These are phyloP conservation scores for Lemur catta DNA, from an alignment of 2,797 vertebrate species.

Conservation along the genomic window DNA sequence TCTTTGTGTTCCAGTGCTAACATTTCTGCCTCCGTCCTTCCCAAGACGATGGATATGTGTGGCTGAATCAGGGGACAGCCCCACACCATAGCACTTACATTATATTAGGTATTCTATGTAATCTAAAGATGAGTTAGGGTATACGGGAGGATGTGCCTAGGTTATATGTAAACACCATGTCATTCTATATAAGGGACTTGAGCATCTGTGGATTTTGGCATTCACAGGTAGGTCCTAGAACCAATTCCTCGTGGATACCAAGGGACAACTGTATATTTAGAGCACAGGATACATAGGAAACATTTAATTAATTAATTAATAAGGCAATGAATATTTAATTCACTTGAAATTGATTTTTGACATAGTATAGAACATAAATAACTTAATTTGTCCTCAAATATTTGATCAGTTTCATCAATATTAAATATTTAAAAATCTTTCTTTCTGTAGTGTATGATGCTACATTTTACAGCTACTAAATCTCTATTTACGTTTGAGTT, in stretches of 20 bases:
- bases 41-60: neutral
- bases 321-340: neutral
- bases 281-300: neutral
- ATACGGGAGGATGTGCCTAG: neutral
- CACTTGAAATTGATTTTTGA: neutral
- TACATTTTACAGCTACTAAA: neutral
- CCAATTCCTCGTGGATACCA: neutral
- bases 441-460: neutral
- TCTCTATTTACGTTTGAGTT: neutral
- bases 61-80: neutral
- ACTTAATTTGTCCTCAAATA: neutral
- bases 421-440: neutral
- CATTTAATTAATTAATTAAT: neutral
- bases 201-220: neutral
- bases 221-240: neutral
- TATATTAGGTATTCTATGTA: neutral
- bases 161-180: neutral
- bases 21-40: neutral
- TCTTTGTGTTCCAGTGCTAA: neutral
- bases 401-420: neutral
- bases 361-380: neutral
- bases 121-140: neutral
- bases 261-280: neutral
- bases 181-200: neutral
- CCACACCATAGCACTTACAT: neutral